A percentile compares a stretch with the other conserved stretches of the same genome.
These are phyloP conservation scores for Brachirus orientalis DNA, from an alignment of 2,113 vertebrate species.

Conservation along the genomic window DNA sequence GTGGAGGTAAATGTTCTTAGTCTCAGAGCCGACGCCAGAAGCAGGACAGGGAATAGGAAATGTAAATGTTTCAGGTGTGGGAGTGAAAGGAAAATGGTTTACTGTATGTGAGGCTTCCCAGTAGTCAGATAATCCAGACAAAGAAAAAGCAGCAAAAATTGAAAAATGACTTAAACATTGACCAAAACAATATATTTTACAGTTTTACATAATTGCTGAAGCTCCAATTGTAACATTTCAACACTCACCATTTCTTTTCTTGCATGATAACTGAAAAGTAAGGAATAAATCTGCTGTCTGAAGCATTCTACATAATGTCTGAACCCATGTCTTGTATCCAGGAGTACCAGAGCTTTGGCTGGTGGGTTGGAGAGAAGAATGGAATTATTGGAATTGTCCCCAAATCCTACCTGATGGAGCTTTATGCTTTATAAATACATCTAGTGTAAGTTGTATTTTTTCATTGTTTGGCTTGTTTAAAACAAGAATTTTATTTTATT, in stretches of 20 bases:
- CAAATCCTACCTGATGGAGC: conserved; percentile 94
- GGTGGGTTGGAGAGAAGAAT: conserved; percentile 98
- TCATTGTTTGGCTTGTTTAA: neutral
- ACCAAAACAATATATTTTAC: neutral
- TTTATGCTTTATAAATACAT: conserved; percentile 89
- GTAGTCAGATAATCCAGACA: neutral
- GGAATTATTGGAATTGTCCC: conserved; percentile 95
- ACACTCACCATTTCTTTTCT: neutral
- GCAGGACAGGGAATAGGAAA: neutral
- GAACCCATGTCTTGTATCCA: conserved; percentile 72
- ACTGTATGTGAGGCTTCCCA: neutral
- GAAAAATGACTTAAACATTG: neutral
- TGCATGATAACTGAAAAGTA: neutral
- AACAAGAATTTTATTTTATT: neutral
- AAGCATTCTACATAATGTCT: neutral
- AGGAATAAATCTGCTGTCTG: neutral
- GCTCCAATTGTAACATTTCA: too few relatives aligned
- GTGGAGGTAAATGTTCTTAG: conserved; percentile 14
- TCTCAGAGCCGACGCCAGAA: conserved; percentile 27
- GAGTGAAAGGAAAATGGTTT: neutral
- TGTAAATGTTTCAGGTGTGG: conserved; percentile 3
- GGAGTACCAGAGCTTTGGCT: conserved; percentile 96
- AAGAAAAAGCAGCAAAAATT: neutral
- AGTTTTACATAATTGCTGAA: too few relatives aligned
- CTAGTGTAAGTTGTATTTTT: conserved; percentile 77